Evolutionary conservation across 2,797 vertebrate species (phyloP).

Genomic region (Ibycter americanus): DNA sequence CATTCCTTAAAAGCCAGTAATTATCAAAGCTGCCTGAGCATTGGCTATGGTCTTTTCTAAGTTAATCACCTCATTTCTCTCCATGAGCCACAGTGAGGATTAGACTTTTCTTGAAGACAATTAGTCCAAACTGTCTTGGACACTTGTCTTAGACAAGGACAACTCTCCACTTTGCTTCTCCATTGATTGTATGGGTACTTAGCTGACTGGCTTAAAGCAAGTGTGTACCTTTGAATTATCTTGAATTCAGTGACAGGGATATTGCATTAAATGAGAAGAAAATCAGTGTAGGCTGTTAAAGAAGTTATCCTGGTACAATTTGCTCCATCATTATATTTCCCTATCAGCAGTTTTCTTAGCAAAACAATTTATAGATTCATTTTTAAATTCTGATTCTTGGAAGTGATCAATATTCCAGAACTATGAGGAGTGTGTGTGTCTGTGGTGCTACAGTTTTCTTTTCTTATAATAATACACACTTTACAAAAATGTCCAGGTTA

Average conservation of each 20-base stretch:
- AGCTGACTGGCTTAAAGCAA: background rate
- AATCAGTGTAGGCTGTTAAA: background rate
- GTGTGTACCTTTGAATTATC: background rate
- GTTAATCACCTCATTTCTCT: background rate
- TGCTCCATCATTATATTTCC: background rate
- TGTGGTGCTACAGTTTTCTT: background rate
- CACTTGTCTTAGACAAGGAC: background rate
- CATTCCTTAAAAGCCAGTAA: background rate
- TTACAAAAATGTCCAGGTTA: background rate
- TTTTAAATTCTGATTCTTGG: background rate
- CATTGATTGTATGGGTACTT: background rate
- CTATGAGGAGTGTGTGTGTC: background rate
- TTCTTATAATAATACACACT: background rate
- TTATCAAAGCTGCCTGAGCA: background rate
- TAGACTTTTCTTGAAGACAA: background rate
- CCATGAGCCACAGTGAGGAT: background rate
- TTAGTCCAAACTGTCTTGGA: background rate
- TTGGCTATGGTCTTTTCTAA: background rate
- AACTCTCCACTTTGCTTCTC: background rate
- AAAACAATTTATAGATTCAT: background rate
- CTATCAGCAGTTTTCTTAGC: background rate
- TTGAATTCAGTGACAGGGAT: background rate
- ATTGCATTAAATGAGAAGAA: background rate
- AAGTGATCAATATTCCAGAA: background rate
- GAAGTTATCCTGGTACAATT: background rate